Evolutionary conservation across 2,888 invertebrate genomes (phyloP).

Genomic region (Sisyra nigra): DNA sequence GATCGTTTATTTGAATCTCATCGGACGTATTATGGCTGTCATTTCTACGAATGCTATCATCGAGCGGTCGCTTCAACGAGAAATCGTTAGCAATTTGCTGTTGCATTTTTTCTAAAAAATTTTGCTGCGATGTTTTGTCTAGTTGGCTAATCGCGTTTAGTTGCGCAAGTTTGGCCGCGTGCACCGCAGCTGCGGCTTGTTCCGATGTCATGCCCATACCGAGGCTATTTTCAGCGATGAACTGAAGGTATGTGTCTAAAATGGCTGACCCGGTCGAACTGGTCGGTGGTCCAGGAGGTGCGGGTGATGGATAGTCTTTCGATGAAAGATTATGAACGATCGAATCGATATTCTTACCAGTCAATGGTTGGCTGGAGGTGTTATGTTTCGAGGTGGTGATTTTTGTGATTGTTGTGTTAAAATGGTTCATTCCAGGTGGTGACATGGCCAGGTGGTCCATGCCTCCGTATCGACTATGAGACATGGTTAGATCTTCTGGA

Average conservation of each 20-base stretch:
- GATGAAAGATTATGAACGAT: slow-evolving; percentile 40
- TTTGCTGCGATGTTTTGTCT: slow-evolving; percentile 34
- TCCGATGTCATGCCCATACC: slow-evolving; percentile 49
- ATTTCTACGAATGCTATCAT: slow-evolving; percentile 23
- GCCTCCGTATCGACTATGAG: slow-evolving; percentile 23
- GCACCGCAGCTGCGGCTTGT: slow-evolving; percentile 53
- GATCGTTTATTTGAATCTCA: slow-evolving; percentile 1
- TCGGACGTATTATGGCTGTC: slow-evolving; percentile 25
- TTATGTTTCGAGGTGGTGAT: slow-evolving; percentile 36
- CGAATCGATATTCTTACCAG: slow-evolving; percentile 48
- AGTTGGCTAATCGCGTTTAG: slow-evolving; percentile 46
- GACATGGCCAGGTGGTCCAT: slow-evolving; percentile 29
- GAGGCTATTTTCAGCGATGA: slow-evolving; percentile 70
- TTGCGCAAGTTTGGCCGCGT: slow-evolving; percentile 64
- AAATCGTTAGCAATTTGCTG: slow-evolving; percentile 36
- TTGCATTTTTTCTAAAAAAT: slow-evolving; percentile 46
- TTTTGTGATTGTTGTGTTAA: slow-evolving; percentile 37
- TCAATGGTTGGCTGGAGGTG: slow-evolving; percentile 32
- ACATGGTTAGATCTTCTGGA: slow-evolving; percentile 66
- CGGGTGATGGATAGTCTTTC: slow-evolving; percentile 46
- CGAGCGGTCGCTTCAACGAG: slow-evolving; percentile 33
- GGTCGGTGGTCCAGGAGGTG: slow-evolving; percentile 23
- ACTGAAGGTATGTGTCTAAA: slow-evolving; percentile 74
- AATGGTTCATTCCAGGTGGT: slow-evolving; percentile 27
- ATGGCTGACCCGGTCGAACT: slow-evolving; percentile 57